These are phyloP conservation scores for Notolabrus celidotus DNA, from an alignment of 2,797 vertebrate genomes.

Conservation along the genomic window DNA sequence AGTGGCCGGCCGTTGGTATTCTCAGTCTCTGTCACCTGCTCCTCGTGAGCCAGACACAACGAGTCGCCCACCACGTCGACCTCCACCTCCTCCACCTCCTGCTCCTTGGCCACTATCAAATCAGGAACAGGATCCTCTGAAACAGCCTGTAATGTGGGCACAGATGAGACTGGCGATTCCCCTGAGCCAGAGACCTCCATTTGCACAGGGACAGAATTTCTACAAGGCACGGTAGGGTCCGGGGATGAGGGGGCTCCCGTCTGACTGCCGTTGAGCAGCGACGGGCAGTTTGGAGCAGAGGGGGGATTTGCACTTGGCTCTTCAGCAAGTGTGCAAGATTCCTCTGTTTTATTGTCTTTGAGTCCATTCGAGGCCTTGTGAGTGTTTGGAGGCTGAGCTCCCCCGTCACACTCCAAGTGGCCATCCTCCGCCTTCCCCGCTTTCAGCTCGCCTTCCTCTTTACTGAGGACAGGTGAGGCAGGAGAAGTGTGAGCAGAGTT, in stretches of 20 bases:
- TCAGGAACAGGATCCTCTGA: slow-evolving; percentile 85
- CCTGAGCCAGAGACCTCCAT: slow-evolving; percentile 82
- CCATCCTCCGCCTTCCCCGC: slow-evolving; percentile 71
- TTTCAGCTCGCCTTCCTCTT: slow-evolving; percentile 74
- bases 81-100: slow-evolving; percentile 92
- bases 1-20: slow-evolving; percentile 60
- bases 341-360: slow-evolving; percentile 85
- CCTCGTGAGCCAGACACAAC: slow-evolving; percentile 87
- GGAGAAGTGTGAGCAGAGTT: slow-evolving; percentile 55
- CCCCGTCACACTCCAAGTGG: slow-evolving; percentile 73
- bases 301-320: slow-evolving; percentile 87
- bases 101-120: slow-evolving; percentile 88
- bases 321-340: slow-evolving; percentile 80
- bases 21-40: slow-evolving; percentile 80
- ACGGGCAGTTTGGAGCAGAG: slow-evolving; percentile 80
- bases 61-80: slow-evolving; percentile 93
- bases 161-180: slow-evolving; percentile 56
- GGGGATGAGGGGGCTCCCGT: slow-evolving; percentile 83
- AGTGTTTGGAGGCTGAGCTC: slow-evolving; percentile 80
- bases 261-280: slow-evolving; percentile 90
- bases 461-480: slow-evolving; percentile 56
- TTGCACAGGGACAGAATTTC: slow-evolving; percentile 89
- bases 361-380: slow-evolving; percentile 93
- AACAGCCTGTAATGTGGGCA: slow-evolving; percentile 58
- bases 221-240: slow-evolving; percentile 97